Percentiles rank a stretch among this genome's conserved stretches.
phyloP scores from a whole-genome alignment of 2,797 vertebrate genomes.

The Acrossocheilus fasciatus region DNA sequence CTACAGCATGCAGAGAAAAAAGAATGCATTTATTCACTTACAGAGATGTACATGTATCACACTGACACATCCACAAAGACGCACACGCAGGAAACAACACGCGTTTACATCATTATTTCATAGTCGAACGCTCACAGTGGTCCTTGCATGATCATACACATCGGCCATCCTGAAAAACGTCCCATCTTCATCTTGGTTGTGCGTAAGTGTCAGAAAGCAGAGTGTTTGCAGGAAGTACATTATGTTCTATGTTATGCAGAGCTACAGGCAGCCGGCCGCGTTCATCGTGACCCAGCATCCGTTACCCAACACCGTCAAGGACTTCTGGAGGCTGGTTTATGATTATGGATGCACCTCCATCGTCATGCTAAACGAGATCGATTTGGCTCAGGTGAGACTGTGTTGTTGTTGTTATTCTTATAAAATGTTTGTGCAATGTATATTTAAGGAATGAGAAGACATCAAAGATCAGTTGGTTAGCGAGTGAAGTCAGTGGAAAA shows the following conservation, averaged over 20 bases:
- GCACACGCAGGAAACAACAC: background rate
- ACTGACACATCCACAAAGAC: constrained; percentile 14
- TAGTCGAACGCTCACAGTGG: constrained; percentile 5
- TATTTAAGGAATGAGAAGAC: background rate
- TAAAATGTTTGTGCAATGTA: background rate
- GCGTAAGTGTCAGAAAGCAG: constrained; percentile 12
- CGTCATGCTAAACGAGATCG: constrained; percentile 98
- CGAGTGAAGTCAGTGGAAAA: background rate
- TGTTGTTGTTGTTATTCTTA: background rate
- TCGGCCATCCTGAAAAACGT: constrained; percentile 42
- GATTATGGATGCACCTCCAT: constrained; percentile 98
- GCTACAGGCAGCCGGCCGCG: constrained; percentile 98
- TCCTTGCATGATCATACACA: constrained; percentile 74
- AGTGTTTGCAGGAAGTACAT: constrained; percentile 17
- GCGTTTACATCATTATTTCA: background rate
- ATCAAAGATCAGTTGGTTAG: background rate
- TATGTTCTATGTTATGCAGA: constrained; percentile 76
- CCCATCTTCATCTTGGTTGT: constrained; percentile 43
- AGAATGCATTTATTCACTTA: constrained; percentile 39
- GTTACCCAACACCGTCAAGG: constrained; percentile 97
- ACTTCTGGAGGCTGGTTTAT: constrained; percentile 99
- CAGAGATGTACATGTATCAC: constrained; percentile 28
- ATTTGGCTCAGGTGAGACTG: constrained; percentile 91
- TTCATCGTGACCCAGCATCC: constrained; percentile 99
- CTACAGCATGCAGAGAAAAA: constrained; percentile 57